A percentile compares a stretch with the other conserved stretches of the same genome.
Conservation (phyloP, 35 echinoderm and acorn worm genomes). For the Anneissia japonica region DNA sequence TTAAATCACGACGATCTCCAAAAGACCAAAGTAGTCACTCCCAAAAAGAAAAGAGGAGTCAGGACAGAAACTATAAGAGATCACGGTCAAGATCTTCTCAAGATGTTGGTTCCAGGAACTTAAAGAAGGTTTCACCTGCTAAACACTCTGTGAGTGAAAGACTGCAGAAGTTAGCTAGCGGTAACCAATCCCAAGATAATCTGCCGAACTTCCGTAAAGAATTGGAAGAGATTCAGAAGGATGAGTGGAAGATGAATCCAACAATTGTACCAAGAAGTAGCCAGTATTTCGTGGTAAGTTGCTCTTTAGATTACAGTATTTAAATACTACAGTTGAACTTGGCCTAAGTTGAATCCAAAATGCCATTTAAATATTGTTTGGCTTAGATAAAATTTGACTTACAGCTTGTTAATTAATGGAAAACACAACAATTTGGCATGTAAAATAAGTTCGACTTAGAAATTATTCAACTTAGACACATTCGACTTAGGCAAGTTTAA, state of each 20-base stretch:
- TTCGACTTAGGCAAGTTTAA: no score
- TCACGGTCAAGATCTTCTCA: not conserved
- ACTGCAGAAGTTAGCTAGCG: not conserved
- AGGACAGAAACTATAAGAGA: not conserved
- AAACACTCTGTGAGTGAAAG: not conserved
- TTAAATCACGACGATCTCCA: not conserved
- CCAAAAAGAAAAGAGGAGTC: not conserved
- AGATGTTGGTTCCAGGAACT: not conserved
- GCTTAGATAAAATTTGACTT: no score
- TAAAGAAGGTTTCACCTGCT: not conserved
- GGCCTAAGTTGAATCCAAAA: no score
- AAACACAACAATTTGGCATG: no score
- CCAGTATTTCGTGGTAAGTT: constrained; percentile 36
- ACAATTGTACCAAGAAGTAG: constrained; percentile 17
- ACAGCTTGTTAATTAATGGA: no score
- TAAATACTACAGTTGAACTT: no score
- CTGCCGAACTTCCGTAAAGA: constrained; percentile 49
- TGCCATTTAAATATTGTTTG: no score
- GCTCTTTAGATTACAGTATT: no score
- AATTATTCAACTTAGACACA: no score
- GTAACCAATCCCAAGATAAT: not conserved
- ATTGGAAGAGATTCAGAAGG: constrained; percentile 11
- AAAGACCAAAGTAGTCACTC: not conserved
- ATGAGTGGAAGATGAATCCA: constrained; percentile 21
- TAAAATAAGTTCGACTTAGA: no score